Percentiles rank a stretch among this genome's conserved stretches.
Evolutionary conservation across 2,888 invertebrate species (phyloP).

Genomic region (Hydropsyche betteni): DNA sequence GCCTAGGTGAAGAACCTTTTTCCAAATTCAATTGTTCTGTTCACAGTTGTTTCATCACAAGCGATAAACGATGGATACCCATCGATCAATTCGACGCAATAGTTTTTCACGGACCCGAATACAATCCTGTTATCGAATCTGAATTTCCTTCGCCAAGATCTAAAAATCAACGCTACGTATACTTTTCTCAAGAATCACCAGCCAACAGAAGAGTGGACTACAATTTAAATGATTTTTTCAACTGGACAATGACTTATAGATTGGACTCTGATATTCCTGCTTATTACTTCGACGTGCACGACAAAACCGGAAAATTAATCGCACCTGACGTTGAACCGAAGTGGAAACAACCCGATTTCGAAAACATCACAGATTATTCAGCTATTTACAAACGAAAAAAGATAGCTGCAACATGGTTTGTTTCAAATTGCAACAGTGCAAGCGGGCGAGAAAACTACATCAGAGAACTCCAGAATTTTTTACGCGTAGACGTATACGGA

Average conservation of each 20-base stretch:
- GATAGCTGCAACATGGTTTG: constrained; percentile 68
- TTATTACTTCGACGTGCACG: constrained; percentile 58
- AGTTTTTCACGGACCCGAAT: constrained; percentile 63
- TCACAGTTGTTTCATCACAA: constrained; percentile 61
- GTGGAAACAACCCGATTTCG: constrained; percentile 53
- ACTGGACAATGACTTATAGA: constrained; percentile 68
- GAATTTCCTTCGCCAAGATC: constrained; percentile 34
- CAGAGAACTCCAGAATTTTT: constrained; percentile 64
- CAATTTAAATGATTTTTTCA: constrained; percentile 61
- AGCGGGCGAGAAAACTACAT: constrained; percentile 61
- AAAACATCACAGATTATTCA: not conserved
- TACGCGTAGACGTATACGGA: constrained; percentile 72
- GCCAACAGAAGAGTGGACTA: constrained; percentile 52
- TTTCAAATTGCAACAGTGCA: constrained; percentile 64
- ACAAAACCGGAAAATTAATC: constrained; percentile 54
- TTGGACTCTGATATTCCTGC: constrained; percentile 63
- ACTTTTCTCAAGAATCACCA: constrained; percentile 62
- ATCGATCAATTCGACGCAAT: constrained; percentile 64
- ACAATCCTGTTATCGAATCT: constrained; percentile 51
- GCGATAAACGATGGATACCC: constrained; percentile 56
- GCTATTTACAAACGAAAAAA: constrained; percentile 55
- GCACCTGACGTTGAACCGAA: constrained; percentile 54
- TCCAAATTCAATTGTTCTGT: constrained; percentile 56
- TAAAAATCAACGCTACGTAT: constrained; percentile 62
- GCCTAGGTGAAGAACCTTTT: constrained; percentile 58